Percentiles rank a stretch among this genome's conserved stretches.
These are phyloP conservation scores for Rostratula benghalensis DNA, from an alignment of 2,113 vertebrate species.

Conservation along the genomic window DNA sequence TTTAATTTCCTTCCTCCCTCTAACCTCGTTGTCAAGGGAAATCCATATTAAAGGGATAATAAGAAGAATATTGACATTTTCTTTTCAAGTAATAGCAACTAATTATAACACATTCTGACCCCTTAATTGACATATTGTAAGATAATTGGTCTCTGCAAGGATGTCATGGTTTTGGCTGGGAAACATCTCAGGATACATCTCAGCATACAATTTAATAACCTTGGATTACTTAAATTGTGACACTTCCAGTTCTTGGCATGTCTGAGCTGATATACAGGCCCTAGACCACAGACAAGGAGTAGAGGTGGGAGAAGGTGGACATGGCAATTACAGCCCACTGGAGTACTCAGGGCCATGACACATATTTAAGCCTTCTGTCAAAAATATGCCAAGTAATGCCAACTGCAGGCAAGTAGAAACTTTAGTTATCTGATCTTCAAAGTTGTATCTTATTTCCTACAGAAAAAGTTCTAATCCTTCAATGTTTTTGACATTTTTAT, in stretches of 20 bases:
- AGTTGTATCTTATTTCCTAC: background rate
- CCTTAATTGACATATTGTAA: background rate
- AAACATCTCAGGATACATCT: background rate
- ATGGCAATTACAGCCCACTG: background rate
- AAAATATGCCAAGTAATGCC: background rate
- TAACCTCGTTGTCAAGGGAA: background rate
- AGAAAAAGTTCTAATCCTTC: background rate
- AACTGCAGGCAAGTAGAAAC: background rate
- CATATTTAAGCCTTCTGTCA: background rate
- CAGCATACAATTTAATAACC: background rate
- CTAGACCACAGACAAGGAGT: fast-evolving
- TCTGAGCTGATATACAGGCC: background rate
- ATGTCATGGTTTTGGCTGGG: background rate
- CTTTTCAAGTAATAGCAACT: background rate
- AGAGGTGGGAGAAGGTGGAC: background rate
- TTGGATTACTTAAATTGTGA: background rate
- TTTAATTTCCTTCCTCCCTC: background rate
- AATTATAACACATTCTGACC: constrained; percentile 2
- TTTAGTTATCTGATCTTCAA: constrained; percentile 16
- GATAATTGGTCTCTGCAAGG: constrained; percentile 8
- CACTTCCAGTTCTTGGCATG: background rate
- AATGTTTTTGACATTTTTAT: background rate
- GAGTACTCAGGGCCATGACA: background rate
- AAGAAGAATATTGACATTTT: background rate
- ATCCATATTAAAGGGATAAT: background rate